Percentiles rank a stretch among this genome's conserved stretches.
These are phyloP conservation scores for Frieseomelitta varia DNA, from an alignment of 1,140 invertebrate species.

Conservation along the genomic window DNA sequence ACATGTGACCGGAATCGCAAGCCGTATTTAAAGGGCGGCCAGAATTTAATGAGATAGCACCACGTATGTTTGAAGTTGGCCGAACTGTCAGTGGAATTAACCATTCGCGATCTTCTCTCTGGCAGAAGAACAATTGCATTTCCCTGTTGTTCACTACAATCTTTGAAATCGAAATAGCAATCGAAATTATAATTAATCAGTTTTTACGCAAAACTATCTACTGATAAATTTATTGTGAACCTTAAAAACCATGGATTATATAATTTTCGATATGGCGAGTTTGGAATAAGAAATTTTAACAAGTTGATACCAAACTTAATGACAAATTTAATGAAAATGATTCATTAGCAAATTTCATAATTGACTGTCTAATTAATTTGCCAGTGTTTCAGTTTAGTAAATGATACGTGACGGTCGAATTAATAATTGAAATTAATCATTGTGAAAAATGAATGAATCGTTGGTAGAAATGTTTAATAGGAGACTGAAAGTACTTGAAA, in stretches of 20 bases:
- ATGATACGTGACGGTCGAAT: not conserved
- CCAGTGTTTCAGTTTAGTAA: not conserved
- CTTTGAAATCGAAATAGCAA: not conserved
- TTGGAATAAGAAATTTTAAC: not conserved
- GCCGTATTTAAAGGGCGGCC: not conserved
- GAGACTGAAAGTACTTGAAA: not conserved
- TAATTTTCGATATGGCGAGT: too few relatives aligned
- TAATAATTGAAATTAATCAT: not conserved
- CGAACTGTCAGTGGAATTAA: not conserved
- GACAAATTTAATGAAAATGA: not conserved
- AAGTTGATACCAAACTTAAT: not conserved
- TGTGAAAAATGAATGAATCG: not conserved
- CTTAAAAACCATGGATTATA: too few relatives aligned
- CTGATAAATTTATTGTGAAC: too few relatives aligned
- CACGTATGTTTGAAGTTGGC: not conserved
- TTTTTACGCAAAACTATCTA: too few relatives aligned
- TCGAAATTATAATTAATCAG: too few relatives aligned
- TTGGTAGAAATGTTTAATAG: not conserved
- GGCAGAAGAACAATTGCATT: not conserved
- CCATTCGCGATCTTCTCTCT: not conserved
- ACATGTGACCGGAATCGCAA: not conserved
- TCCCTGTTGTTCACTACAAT: not conserved
- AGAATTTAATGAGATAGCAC: not conserved
- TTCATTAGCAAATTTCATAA: not conserved
- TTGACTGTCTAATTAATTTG: not conserved